Evolutionary conservation across 2,888 invertebrate genomes (phyloP).

Genomic region (Ceriagrion tenellum): DNA sequence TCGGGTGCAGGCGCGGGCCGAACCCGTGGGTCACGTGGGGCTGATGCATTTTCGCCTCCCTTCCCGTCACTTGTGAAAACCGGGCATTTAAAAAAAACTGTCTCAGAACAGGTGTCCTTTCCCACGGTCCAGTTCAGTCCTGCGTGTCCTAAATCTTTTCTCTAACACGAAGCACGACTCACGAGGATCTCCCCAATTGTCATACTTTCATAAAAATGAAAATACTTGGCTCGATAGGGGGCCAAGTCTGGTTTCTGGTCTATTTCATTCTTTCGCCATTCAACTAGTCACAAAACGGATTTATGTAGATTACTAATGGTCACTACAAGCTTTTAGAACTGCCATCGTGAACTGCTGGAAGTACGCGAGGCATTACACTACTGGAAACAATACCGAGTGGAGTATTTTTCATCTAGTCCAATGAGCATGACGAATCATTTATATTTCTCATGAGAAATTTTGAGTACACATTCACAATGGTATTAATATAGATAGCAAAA

Average conservation of each 20-base stretch:
- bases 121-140: not conserved
- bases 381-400: no score
- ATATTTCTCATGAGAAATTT: no score
- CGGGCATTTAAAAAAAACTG: not conserved
- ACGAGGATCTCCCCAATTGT: not conserved
- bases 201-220: not conserved
- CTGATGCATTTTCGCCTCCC: slow-evolving; percentile 8
- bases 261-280: not conserved
- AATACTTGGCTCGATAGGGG: not conserved
- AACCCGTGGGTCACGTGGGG: not conserved
- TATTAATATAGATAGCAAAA: no score
- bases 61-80: not conserved
- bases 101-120: not conserved
- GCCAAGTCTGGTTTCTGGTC: not conserved
- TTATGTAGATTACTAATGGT: no score
- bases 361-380: no score
- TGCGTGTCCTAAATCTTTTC: not conserved
- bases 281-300: no score
- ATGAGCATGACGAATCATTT: no score
- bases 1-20: not conserved
- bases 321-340: no score
- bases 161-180: not conserved
- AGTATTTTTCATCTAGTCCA: no score
- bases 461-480: no score
- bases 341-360: no score